Conservation (phyloP, 2,888 invertebrate species). For the Ophion costatus region DNA sequence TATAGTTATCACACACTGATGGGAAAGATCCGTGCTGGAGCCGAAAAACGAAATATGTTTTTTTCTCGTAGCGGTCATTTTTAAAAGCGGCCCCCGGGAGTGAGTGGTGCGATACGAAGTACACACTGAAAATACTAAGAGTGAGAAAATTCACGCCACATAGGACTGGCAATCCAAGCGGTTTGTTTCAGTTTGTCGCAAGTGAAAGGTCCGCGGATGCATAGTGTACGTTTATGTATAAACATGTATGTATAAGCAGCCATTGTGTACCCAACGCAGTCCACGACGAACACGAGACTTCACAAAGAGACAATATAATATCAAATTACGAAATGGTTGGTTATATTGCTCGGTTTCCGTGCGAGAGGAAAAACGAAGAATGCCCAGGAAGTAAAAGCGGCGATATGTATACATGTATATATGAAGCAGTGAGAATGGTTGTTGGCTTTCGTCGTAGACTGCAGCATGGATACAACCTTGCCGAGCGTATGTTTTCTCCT, state of each 20-base stretch:
- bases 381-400: background rate
- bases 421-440: conserved; percentile 38
- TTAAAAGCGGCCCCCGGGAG: background rate
- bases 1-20: too few relatives aligned
- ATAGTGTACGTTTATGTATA: background rate
- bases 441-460: conserved; percentile 40
- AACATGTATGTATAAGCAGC: background rate
- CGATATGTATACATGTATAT: conserved; percentile 5
- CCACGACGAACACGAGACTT: conserved; percentile 38
- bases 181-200: conserved; percentile 36
- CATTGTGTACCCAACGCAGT: conserved; percentile 27
- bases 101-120: conserved; percentile 5
- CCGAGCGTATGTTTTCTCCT: conserved; percentile 46
- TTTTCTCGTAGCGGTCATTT: background rate
- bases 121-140: conserved; percentile 16
- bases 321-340: conserved; percentile 65
- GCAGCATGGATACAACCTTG: conserved; percentile 52
- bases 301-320: conserved; percentile 70
- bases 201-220: conserved; percentile 4
- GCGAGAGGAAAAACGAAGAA: conserved; percentile 32
- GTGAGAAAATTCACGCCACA: conserved; percentile 22
- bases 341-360: conserved; percentile 22
- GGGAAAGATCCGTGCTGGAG: too few relatives aligned
- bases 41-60: background rate
- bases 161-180: conserved; percentile 13